A percentile compares a stretch with the other conserved stretches of the same genome.
These are phyloP conservation scores for Prionchulus punctatus DNA, from an alignment of 2,888 invertebrate species.

Conservation along the genomic window DNA sequence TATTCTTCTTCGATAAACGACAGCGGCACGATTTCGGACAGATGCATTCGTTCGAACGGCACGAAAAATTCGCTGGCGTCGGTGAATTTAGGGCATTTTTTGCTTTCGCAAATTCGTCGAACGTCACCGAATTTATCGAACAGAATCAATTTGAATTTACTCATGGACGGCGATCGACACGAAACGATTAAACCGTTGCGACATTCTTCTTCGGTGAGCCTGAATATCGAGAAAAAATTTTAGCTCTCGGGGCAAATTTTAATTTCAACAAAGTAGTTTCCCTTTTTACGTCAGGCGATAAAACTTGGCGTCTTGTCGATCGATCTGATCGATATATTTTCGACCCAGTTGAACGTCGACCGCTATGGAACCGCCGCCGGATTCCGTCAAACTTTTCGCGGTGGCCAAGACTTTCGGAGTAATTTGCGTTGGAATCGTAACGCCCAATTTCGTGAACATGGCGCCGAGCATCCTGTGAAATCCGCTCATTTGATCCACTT, in stretches of 20 bases:
- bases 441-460: constrained; percentile 29
- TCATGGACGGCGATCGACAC: constrained; percentile 24
- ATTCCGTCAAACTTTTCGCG: constrained; percentile 3
- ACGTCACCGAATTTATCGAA: constrained; percentile 32
- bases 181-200: constrained; percentile 25
- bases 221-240: no score
- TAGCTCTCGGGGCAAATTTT: no score
- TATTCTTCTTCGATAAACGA: constrained; percentile 27
- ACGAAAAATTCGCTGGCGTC: constrained; percentile 32
- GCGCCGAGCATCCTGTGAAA: constrained; percentile 31
- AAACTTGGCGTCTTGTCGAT: constrained; percentile 11
- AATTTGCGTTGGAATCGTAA: constrained; percentile 32
- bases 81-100: constrained; percentile 17
- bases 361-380: not conserved
- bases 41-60: constrained; percentile 24
- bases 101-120: constrained; percentile 16
- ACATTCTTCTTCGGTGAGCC: constrained; percentile 16
- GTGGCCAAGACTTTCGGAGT: constrained; percentile 20
- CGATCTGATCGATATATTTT: not conserved
- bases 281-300: not conserved
- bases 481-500: constrained; percentile 29
- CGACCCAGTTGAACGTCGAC: constrained; percentile 1
- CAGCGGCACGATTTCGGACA: constrained; percentile 29
- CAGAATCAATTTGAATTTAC: constrained; percentile 31
- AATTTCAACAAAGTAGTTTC: no score